Evolutionary conservation across 2,797 vertebrate species (phyloP).

Genomic region (Squalus acanthias): DNA sequence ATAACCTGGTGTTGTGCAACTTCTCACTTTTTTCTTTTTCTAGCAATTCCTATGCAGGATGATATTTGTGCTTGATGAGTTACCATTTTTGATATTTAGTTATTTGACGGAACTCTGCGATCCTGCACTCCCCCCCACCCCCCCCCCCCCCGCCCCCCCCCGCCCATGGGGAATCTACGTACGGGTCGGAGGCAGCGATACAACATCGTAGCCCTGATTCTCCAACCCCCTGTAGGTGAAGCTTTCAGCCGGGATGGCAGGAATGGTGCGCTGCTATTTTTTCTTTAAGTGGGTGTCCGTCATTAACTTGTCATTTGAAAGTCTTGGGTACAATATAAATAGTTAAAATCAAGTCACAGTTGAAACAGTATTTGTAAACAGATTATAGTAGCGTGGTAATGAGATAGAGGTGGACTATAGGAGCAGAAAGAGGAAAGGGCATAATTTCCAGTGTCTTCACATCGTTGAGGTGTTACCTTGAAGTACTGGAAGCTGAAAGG

Average conservation of each 20-base stretch:
- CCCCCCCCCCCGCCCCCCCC: too few species aligned
- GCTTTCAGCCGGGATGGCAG: neutral
- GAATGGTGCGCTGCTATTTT: neutral
- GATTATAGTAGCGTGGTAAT: neutral
- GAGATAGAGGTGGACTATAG: neutral
- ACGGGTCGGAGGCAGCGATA: neutral
- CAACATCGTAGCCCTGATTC: neutral
- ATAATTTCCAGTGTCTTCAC: neutral
- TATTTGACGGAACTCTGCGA: too few species aligned
- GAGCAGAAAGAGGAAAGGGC: neutral
- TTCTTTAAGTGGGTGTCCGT: neutral
- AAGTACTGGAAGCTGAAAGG: conserved; percentile 75
- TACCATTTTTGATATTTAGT: neutral
- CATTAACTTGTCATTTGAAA: neutral
- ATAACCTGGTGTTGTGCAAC: too few species aligned
- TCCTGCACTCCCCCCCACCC: too few species aligned
- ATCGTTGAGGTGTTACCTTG: conserved; percentile 56
- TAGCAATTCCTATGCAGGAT: neutral
- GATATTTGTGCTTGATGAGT: neutral
- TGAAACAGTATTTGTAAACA: neutral
- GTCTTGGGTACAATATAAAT: neutral
- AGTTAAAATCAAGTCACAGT: neutral
- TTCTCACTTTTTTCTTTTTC: too few species aligned
- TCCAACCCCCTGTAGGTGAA: neutral
- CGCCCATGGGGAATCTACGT: too few species aligned